Evolutionary conservation across 2,113 vertebrate genomes (phyloP).

Genomic region (Crotalus tigris): DNA sequence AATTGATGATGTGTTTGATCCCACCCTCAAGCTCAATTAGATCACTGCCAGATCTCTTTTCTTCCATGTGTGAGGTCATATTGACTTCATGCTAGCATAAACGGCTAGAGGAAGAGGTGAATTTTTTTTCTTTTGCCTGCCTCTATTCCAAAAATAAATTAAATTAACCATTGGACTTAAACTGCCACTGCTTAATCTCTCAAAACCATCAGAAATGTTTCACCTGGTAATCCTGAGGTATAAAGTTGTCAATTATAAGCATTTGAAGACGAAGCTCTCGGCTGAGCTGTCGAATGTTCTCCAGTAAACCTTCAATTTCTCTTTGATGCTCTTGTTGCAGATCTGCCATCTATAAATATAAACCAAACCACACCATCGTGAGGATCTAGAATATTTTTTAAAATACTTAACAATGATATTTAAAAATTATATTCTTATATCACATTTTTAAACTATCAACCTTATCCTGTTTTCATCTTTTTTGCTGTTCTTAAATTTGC

Average conservation of each 20-base stretch:
- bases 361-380: not conserved
- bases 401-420: not conserved
- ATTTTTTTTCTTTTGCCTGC: too few relatives aligned
- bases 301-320: conserved; percentile 92
- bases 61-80: too few relatives aligned
- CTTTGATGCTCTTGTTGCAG: conserved; percentile 95
- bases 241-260: conserved; percentile 97
- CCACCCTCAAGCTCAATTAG: not conserved
- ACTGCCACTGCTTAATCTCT: not conserved
- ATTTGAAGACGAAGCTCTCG: conserved; percentile 94
- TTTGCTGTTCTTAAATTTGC: not conserved
- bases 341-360: conserved; percentile 86
- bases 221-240: conserved; percentile 97
- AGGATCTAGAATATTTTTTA: not conserved
- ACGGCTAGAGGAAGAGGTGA: too few relatives aligned
- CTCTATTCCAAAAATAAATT: too few relatives aligned
- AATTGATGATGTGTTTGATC: not conserved
- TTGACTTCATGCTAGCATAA: too few relatives aligned
- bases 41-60: not conserved
- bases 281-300: conserved; percentile 96
- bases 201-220: not conserved
- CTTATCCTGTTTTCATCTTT: not conserved
- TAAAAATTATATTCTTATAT: not conserved
- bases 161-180: too few relatives aligned
- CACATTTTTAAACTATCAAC: not conserved